Conservation (phyloP, 2,113 vertebrate species). For the Amblyornis subalaris region DNA sequence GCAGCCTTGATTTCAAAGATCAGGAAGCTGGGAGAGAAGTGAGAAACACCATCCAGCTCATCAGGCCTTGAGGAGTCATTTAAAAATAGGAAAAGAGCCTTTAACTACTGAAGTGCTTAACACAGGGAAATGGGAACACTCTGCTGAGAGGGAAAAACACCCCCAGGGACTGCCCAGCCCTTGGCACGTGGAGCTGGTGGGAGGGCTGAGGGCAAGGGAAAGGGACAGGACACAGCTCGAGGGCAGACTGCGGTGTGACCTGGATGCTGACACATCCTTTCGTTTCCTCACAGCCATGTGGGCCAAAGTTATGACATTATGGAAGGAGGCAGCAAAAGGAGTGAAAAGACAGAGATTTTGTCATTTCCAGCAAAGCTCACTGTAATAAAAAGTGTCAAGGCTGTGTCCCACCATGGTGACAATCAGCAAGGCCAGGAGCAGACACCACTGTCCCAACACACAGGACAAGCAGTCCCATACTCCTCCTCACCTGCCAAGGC, state of each 20-base stretch:
- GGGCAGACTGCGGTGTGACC: background rate
- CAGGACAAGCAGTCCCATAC: background rate
- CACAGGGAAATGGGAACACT: background rate
- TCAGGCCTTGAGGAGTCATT: background rate
- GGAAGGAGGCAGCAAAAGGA: background rate
- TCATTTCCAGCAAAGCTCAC: background rate
- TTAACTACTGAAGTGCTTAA: background rate
- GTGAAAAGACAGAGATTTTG: background rate
- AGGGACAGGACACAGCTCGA: accelerated
- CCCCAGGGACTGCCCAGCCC: background rate
- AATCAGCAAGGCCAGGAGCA: background rate
- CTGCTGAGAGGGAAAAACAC: background rate
- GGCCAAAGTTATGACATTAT: background rate
- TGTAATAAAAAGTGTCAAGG: background rate
- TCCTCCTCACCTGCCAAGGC: background rate
- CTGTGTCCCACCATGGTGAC: background rate
- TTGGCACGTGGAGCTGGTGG: accelerated
- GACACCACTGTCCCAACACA: background rate
- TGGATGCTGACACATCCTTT: background rate
- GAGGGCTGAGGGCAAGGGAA: background rate
- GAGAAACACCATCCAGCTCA: background rate
- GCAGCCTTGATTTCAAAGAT: background rate
- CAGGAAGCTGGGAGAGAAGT: background rate
- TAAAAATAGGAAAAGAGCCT: background rate
- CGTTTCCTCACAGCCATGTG: background rate